Evolutionary conservation across 2,888 invertebrate species (phyloP), one percentile per base, ranked within the genome.

Genomic region (Tinea pellionella): DNA sequence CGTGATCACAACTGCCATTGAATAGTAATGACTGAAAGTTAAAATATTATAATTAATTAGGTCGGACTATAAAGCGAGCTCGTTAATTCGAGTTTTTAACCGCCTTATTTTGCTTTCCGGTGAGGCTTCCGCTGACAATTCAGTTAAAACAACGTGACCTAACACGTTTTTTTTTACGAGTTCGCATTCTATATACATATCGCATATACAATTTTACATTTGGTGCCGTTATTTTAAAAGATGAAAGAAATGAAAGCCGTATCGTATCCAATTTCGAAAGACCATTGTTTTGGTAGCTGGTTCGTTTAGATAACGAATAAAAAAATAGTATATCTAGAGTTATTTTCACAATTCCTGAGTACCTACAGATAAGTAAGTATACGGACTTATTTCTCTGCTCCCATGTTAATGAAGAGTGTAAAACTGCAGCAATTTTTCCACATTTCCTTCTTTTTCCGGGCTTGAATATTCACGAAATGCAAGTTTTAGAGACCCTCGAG

Each of bases 81-180:
- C 57, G 57, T 32, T 57, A 53, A 53, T 53, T 53, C 53, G 24
- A 30, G 19, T 30, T 57, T 32, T 57, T 32, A 24, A 12, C 32
- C n/a, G 32, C 57, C 57, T 57, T 57, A 57, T 32, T 32, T 32
- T 19, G 12, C 57, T n/a, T 55, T 55, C 47, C 30, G 30, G 6
- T 32, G 57, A 57, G 32, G n/a, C 16, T 57, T 16, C 13, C 32
- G 30, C n/a, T 57, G 30, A 3, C 30, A 57, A 57, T 57, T 57
- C 32, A 32, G 30, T 57, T 57, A 57, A 30, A 57, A 32, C 57
- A 32, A 57, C 57, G 57, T 57, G 57, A 32, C 57, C 57, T 19
- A 57, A 57, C 57, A 57, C 57, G 30, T n/a, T 2, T 47, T 57
- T n/a, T n/a, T 57, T 57, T 30, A 15, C 32, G 30, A 57, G 57